phyloP scores from a whole-genome alignment of 1,140 invertebrate genomes.

The Yoshiicerus persimilis region DNA sequence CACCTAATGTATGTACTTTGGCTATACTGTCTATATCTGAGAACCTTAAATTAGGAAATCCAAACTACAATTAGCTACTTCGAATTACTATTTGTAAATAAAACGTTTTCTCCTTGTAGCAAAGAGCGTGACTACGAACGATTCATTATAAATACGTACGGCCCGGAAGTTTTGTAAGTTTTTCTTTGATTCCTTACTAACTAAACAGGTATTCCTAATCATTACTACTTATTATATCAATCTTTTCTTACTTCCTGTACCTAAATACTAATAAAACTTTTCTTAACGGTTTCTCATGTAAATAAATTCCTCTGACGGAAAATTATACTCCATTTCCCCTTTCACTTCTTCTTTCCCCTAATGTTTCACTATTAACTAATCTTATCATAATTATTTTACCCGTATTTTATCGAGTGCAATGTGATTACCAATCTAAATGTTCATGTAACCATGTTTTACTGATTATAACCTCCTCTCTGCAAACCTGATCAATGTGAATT shows the following conservation, averaged over 20 bases:
- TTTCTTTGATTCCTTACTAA: conserved; percentile 2
- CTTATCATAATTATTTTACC: background rate
- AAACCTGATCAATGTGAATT: background rate
- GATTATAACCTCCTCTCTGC: background rate
- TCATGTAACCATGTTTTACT: background rate
- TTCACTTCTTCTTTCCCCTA: background rate
- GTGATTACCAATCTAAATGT: background rate
- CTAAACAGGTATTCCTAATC: background rate
- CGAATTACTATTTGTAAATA: conserved; percentile 24
- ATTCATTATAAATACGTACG: conserved; percentile 55
- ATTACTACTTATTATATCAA: background rate
- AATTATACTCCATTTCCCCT: background rate
- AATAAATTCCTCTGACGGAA: background rate
- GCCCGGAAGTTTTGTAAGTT: conserved; percentile 53
- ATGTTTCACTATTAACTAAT: background rate
- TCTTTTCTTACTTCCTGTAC: background rate
- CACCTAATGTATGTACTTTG: background rate
- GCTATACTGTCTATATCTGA: background rate
- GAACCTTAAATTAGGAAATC: background rate
- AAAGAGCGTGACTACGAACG: conserved; percentile 51
- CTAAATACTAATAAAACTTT: background rate
- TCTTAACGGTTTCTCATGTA: background rate
- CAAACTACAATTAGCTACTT: conserved; percentile 39
- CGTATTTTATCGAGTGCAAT: background rate
- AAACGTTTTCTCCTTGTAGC: conserved; percentile 23